These are phyloP conservation scores for Bombus confusus DNA, from an alignment of 1,140 invertebrate genomes.

Conservation along the genomic window DNA sequence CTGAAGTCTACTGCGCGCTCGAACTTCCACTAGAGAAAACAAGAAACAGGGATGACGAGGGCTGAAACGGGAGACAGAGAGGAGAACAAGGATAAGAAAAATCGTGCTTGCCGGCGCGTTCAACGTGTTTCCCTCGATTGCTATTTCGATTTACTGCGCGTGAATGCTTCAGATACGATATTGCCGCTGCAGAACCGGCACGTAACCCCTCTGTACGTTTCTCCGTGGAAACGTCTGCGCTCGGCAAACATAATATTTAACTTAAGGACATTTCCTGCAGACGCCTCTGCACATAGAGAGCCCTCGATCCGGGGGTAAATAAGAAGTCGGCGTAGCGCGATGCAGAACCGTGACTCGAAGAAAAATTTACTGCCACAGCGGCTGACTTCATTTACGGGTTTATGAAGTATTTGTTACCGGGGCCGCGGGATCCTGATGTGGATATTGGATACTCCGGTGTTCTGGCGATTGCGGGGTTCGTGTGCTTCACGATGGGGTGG, in stretches of 20 bases:
- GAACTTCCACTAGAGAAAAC: background rate
- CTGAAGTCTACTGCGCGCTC: background rate
- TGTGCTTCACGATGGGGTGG: too few species aligned
- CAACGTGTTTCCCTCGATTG: slow-evolving; percentile 7
- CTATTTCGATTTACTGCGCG: slow-evolving; percentile 54
- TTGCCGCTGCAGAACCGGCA: slow-evolving; percentile 55
- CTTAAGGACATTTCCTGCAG: slow-evolving; percentile 53
- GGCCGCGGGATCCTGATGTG: too few species aligned
- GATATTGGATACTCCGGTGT: too few species aligned
- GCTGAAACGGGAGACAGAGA: background rate
- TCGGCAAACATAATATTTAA: slow-evolving; percentile 68
- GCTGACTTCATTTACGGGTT: background rate
- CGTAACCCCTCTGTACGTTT: slow-evolving; percentile 18
- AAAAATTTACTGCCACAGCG: background rate
- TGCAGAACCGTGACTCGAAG: background rate
- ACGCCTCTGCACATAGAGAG: background rate
- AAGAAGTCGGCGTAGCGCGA: background rate
- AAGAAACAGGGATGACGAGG: background rate
- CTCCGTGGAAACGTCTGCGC: slow-evolving; percentile 39
- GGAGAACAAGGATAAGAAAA: slow-evolving; percentile 37
- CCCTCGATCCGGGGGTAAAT: slow-evolving; percentile 4
- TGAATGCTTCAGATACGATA: slow-evolving; percentile 52
- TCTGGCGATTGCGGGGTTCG: too few species aligned
- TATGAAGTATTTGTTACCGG: too few species aligned
- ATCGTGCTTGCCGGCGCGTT: slow-evolving; percentile 35